These are phyloP conservation scores for Protaetia brevitarsis DNA, from an alignment of 1,140 invertebrate genomes.

Conservation along the genomic window DNA sequence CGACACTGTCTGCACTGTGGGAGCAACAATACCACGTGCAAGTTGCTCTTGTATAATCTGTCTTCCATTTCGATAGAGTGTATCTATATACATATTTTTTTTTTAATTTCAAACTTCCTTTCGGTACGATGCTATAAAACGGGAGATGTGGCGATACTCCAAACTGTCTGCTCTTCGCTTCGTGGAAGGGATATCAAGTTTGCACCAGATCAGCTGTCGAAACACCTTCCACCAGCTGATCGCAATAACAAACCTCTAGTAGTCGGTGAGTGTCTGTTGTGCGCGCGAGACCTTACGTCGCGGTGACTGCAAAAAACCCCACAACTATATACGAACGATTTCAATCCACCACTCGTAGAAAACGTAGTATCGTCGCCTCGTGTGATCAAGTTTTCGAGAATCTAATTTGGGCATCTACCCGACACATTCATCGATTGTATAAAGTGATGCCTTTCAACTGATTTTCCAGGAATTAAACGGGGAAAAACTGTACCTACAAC, in stretches of 20 bases:
- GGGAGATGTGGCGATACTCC: too few relatives aligned
- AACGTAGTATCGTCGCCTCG: too few relatives aligned
- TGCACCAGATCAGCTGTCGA: conserved; percentile 40
- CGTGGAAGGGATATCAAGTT: conserved; percentile 34
- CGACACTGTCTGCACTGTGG: too few relatives aligned
- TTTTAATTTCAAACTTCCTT: too few relatives aligned
- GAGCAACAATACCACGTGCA: too few relatives aligned
- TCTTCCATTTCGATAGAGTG: too few relatives aligned
- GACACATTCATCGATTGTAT: background rate
- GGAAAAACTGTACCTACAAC: background rate
- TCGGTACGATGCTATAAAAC: too few relatives aligned
- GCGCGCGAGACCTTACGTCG: background rate
- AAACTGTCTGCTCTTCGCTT: too few relatives aligned
- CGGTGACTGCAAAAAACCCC: background rate
- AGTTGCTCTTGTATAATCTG: too few relatives aligned
- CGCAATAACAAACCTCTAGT: conserved; percentile 36
- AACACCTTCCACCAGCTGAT: conserved; percentile 38
- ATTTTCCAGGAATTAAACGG: background rate
- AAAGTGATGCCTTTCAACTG: background rate
- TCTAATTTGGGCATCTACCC: too few relatives aligned
- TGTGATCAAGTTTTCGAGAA: too few relatives aligned
- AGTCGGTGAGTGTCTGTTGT: background rate
- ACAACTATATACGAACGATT: background rate
- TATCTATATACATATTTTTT: too few relatives aligned
- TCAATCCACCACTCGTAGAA: background rate